Evolutionary conservation across 2,797 vertebrate species (phyloP), one percentile per base, ranked within the genome.

Genomic region (Ptychadena robeensis): DNA sequence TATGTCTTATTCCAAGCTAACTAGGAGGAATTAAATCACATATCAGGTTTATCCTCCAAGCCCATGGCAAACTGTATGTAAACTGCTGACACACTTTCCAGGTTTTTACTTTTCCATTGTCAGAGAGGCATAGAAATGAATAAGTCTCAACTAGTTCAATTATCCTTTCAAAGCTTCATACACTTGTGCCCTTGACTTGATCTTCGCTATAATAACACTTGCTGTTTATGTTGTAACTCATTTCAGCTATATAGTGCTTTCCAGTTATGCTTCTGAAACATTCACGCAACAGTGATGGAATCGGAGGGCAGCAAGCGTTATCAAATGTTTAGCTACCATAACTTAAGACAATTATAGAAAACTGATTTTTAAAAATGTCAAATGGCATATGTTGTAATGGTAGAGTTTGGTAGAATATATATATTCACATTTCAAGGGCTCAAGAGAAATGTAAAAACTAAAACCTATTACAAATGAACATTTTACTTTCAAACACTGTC

Each of bases 71-170:
- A 77, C 67, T 65, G 31, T 79, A 63, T 79, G 69, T 79, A 79
- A 72, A 84, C 70, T 79, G 48, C 64, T 63, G 65, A 73, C 71
- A 75, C 25, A 27, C 28, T 73, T 31, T 84, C 34, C 73, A 76
- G 79, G 38, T 81, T 81, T 82, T 63, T n/a, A n/a, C 57, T 72
- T 25, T 81, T 66, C 61, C 15, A n/a, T 78, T 84, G 22, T 59
- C 81, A 82, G 28, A 40, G 38, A 64, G 66, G 63, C 40, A 28
- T 71, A 40, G 11, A 82, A 57, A 70, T 53, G 57, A 69, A 72
- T 82, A 78, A 37, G 81, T 82, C 81, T 40, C 53, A 44, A 77
- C 81, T 77, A 76, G 81, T 78, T 35, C 64, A 28, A n/a, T 27
- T 38, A 71, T 73, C 35, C 34, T 61, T 67, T 18, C 14, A 34